Percentiles rank a stretch among this genome's conserved stretches.
These are phyloP conservation scores for Drosophila parvula DNA, from an alignment of 1,140 invertebrate genomes.

Conservation along the genomic window DNA sequence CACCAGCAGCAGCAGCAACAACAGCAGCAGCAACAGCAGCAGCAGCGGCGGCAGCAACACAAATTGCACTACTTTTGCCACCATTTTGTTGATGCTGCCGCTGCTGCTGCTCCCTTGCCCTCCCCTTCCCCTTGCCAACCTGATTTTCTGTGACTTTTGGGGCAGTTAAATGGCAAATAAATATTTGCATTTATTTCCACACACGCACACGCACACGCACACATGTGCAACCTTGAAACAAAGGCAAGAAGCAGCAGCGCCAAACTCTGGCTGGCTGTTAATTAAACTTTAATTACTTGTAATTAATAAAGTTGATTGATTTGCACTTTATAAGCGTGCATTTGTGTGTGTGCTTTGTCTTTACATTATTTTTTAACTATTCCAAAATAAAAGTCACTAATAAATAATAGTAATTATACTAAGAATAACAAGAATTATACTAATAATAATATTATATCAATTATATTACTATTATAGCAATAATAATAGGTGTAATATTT, in stretches of 20 bases:
- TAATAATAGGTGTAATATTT: no score
- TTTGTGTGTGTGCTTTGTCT: not conserved
- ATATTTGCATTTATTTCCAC: slow-evolving; percentile 67
- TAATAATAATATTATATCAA: no score
- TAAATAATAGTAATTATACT: not conserved
- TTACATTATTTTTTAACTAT: not conserved
- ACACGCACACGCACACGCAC: slow-evolving; percentile 28
- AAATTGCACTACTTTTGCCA: slow-evolving; percentile 61
- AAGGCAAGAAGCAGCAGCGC: slow-evolving; percentile 28
- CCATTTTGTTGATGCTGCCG: slow-evolving; percentile 39
- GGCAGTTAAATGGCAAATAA: slow-evolving; percentile 69
- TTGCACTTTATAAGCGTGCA: slow-evolving; percentile 28
- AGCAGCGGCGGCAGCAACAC: slow-evolving; percentile 29
- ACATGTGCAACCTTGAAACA: slow-evolving; percentile 70
- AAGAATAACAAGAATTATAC: not conserved
- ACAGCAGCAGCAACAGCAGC: slow-evolving; percentile 5
- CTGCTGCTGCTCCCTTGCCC: not conserved
- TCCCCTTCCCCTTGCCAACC: not conserved
- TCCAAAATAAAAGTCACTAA: no score
- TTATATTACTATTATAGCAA: no score
- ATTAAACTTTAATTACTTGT: slow-evolving; percentile 80
- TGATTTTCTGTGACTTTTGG: slow-evolving; percentile 52
- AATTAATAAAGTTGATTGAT: slow-evolving; percentile 78
- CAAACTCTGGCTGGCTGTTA: slow-evolving; percentile 48
- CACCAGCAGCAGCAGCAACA: slow-evolving; percentile 13